A percentile compares a stretch with the other conserved stretches of the same genome.
Evolutionary conservation across 2,113 vertebrate species (phyloP).

Genomic region (Hippocampus guttulatus): DNA sequence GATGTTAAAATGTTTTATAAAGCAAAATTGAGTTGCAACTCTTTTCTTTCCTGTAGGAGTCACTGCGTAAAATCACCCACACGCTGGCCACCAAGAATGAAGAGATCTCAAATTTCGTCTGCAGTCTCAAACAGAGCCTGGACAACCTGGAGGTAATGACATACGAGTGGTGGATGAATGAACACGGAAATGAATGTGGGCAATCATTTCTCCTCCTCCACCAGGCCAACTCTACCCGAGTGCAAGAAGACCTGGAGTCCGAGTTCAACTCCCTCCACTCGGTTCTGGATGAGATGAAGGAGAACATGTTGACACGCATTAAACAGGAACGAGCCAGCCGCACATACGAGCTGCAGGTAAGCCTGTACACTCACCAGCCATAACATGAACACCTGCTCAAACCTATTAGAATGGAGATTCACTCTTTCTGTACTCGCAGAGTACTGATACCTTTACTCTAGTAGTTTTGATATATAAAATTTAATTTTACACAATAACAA

Average conservation of each 20-base stretch:
- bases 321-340: conserved; percentile 89
- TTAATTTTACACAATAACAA: too few species aligned
- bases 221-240: conserved; percentile 80
- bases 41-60: conserved; percentile 71
- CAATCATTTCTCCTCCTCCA: background rate
- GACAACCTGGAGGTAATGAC: conserved; percentile 82
- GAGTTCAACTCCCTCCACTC: conserved; percentile 84
- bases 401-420: background rate
- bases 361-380: background rate
- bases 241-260: conserved; percentile 81
- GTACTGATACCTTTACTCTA: too few species aligned
- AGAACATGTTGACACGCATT: conserved; percentile 87
- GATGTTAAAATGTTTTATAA: background rate
- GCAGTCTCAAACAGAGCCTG: conserved; percentile 86
- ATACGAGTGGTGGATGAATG: background rate
- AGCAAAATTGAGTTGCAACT: background rate
- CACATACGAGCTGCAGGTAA: conserved; percentile 87
- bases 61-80: conserved; percentile 85
- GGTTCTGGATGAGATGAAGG: conserved; percentile 86
- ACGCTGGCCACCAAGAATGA: conserved; percentile 90
- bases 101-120: conserved; percentile 90
- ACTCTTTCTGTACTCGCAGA: background rate
- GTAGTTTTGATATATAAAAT: too few species aligned
- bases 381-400: background rate
- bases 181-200: background rate